phyloP scores from a whole-genome alignment of 1,140 invertebrate species.

The Cydia splendana region DNA sequence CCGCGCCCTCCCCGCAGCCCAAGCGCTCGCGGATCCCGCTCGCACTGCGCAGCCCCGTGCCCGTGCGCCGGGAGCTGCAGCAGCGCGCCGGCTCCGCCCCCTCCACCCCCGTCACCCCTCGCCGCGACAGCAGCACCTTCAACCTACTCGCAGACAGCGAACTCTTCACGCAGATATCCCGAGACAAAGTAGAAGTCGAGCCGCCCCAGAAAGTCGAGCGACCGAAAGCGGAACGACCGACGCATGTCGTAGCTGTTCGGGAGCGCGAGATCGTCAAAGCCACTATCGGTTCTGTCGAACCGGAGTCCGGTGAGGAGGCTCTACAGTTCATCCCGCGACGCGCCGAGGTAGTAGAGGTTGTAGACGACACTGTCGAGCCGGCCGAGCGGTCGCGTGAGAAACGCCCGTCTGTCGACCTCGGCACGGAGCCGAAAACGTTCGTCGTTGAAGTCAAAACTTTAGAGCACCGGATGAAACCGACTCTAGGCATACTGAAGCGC shows the following conservation, averaged over 20 bases:
- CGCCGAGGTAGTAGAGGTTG: constrained; percentile 43
- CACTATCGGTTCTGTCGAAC: constrained; percentile 76
- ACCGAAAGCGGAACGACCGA: too few species aligned
- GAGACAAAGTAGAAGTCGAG: constrained; percentile 67
- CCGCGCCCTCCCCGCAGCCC: constrained; percentile 49
- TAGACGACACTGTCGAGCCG: neutral
- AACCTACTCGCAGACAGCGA: constrained; percentile 84
- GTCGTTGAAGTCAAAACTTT: constrained; percentile 66
- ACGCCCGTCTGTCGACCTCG: constrained; percentile 51
- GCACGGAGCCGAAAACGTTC: constrained; percentile 69
- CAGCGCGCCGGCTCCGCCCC: constrained; percentile 38
- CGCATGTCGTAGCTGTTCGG: constrained; percentile 80
- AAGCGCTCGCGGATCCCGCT: constrained; percentile 74
- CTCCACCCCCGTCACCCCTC: constrained; percentile 51
- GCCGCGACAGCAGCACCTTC: constrained; percentile 76
- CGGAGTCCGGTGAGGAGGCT: constrained; percentile 60
- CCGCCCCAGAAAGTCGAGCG: too few species aligned
- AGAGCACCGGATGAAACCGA: constrained; percentile 66
- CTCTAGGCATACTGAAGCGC: constrained; percentile 69
- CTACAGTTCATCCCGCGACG: constrained; percentile 53
- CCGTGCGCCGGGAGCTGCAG: constrained; percentile 56
- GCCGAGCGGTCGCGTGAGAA: constrained; percentile 44
- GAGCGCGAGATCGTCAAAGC: constrained; percentile 80
- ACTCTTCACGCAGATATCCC: constrained; percentile 85
- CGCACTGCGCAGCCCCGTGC: constrained; percentile 68